These are phyloP conservation scores for Haliaeetus leucogaster DNA, from an alignment of 2,113 vertebrate species.

Conservation along the genomic window DNA sequence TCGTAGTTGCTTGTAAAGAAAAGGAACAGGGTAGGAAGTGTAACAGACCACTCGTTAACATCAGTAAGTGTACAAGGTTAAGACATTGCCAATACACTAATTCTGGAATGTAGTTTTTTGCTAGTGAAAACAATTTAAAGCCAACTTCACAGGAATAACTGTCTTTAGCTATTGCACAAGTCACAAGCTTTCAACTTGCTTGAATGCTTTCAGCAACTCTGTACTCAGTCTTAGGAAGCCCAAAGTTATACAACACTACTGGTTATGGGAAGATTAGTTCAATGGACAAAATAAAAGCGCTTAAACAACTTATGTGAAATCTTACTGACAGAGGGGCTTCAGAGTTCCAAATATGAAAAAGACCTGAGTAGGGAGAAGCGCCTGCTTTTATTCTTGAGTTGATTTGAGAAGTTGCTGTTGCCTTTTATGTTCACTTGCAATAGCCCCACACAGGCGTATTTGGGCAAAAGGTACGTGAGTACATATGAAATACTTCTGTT, in stretches of 20 bases:
- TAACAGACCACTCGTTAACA: too few species aligned
- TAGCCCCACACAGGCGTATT: background rate
- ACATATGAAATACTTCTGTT: background rate
- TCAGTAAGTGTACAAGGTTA: background rate
- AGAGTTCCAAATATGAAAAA: accelerated
- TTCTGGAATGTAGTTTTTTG: background rate
- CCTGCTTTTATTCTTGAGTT: background rate
- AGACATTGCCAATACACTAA: background rate
- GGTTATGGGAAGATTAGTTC: background rate
- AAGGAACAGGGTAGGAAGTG: background rate
- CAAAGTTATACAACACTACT: background rate
- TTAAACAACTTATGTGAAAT: background rate
- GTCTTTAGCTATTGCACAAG: background rate
- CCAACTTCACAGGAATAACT: background rate
- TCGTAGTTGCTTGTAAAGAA: background rate
- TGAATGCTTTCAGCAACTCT: background rate
- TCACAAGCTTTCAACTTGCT: background rate
- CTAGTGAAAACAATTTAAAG: background rate
- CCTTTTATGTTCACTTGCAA: background rate
- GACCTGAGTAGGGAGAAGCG: background rate
- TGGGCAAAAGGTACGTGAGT: background rate
- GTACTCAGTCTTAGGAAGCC: accelerated
- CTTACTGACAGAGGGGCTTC: background rate
- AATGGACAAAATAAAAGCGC: background rate
- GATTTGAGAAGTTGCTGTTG: background rate